Base-by-base conservation (phyloP, 1,140 invertebrate genomes). In the Polypedilum pembai region DNA sequence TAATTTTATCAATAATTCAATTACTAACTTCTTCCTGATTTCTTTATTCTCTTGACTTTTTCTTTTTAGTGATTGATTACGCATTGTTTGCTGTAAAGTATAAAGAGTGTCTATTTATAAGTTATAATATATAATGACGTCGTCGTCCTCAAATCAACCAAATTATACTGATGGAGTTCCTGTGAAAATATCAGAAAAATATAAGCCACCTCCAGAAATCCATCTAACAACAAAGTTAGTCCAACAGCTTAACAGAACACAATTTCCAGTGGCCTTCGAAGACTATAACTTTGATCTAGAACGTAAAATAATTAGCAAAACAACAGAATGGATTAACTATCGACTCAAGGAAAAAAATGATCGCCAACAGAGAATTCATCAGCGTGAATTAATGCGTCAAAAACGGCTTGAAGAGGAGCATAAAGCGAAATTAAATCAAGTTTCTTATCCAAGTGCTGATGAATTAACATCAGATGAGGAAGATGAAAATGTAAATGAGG, bases 111-210 rank as follows among this genome's bases (percentile, higher is more conserved):
- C 24, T 33, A 33, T 33, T 33, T 33, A 33, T 33, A 33, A 33
- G 24, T 33, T 33, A 33, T 33, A 15, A 56, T 15, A 56, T 56
- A 45, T 4, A 8, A 56, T 56, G 12, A 12, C n/a, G 45, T n/a
- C 45, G 12, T n/a, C n/a, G 45, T n/a, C 45, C n/a, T 15, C 12
- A 0, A 56, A 15, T 56, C n/a, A 12, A 10, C 45, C n/a, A 73
- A 76, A 73, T 76, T 91, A 88, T 77, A 90, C 93, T 88, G 92
- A 94, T 82, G 90, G 89, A 76, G 88, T 94, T 76, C 88, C 91
- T 75, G 92, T 95, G 66, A 94, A 94, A 86, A 94, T 95, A 80
- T 89, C 90, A 72, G 91, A 94, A 83, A 90, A 89, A 76, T 94
- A 92, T 78, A 91, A 92, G 82, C 89, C 91, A 75, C 92, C 92